Evolutionary conservation across 2,888 invertebrate species (phyloP), one percentile per base, ranked within the genome.

Genomic region (Platycnemis pennipes): DNA sequence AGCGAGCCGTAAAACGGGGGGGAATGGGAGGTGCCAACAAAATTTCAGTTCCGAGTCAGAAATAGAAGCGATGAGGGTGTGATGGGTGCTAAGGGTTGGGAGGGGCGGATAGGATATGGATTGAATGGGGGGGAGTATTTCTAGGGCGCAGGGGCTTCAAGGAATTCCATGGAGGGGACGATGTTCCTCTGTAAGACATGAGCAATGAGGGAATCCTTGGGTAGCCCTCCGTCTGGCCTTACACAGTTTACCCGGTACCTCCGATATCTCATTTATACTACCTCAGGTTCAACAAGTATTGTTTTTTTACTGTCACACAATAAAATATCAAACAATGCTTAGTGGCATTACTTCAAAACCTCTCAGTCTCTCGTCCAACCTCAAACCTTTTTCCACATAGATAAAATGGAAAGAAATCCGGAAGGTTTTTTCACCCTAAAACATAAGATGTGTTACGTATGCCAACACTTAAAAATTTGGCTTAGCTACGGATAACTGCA

Each of bases 41-140:
- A 91, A 91, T 63, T 63, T 91, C 42, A 91, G 63, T 69, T 91
- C 45, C 63, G 63, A 1, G 63, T 63, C 91, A 0, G 37, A 63
- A 91, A 63, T 63, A 91, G 91, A 87, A 3, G 45, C 16, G 16
- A 22, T 22, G 77, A 88, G 31, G 26, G 53, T 31, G 89, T 42
- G 26, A 56, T 56, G 42, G 37, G 86, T 13, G 13, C 0, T 7
- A 42, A 86, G 26, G n/a, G 31, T n/a, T 22, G 86, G 87, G 46
- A 87, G n/a, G 26, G 19, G 46, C 45, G 3, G 87, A 26, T 86
- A 87, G 42, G 46, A 8, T 13, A 44, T 26, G 37, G 44, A 37
- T 16, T 22, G 16, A 16, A 37, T 31, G 11, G 89, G 89, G 44
- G 26, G 44, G 22, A 26, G 63, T 44, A 19, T 42, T 8, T 42